These are phyloP conservation scores for Planococcus citri DNA, from an alignment of 1,140 invertebrate species.

Conservation along the genomic window DNA sequence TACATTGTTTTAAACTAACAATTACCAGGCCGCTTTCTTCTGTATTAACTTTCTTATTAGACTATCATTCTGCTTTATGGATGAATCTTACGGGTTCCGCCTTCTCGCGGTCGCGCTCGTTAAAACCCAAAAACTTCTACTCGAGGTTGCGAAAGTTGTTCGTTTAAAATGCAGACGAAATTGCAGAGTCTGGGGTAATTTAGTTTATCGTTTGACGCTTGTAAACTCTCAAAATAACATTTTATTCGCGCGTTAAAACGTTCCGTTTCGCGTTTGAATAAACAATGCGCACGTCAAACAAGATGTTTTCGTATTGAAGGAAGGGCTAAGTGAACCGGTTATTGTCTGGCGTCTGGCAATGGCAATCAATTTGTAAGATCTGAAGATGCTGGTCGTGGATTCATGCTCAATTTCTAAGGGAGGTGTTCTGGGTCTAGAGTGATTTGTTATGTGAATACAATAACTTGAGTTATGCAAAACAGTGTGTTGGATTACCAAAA, in stretches of 20 bases:
- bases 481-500: no score
- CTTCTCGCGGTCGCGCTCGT: neutral
- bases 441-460: no score
- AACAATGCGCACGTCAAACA: neutral
- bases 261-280: neutral
- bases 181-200: conserved; percentile 5
- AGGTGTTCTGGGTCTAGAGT: no score
- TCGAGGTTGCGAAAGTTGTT: neutral
- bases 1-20: conserved; percentile 20
- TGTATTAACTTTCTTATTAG: conserved; percentile 16
- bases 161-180: conserved; percentile 15
- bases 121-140: conserved; percentile 12
- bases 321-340: no score
- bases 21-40: conserved; percentile 16
- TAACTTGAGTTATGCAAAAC: no score
- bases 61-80: conserved; percentile 9
- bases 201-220: conserved; percentile 3
- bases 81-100: neutral
- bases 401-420: no score
- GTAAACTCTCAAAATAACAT: conserved; percentile 4
- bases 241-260: neutral
- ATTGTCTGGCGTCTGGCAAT: no score
- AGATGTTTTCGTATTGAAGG: no score
- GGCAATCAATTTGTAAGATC: no score
- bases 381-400: no score